Evolutionary conservation across 2,797 vertebrate genomes (phyloP).

Genomic region (Otus scops): DNA sequence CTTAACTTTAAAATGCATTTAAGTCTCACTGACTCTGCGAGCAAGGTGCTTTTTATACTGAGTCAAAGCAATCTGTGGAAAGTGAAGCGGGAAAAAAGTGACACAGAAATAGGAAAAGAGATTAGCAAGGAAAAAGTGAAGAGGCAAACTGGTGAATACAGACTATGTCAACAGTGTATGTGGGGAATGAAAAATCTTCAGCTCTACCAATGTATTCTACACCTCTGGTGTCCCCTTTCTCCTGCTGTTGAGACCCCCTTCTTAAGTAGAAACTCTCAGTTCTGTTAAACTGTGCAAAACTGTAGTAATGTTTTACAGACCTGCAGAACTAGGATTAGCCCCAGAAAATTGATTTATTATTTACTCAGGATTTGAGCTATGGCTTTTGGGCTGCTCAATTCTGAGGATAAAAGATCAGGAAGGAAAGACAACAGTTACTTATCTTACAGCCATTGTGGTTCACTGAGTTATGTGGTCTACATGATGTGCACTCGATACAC

Average conservation of each 20-base stretch:
- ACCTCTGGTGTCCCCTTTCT: not conserved
- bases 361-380: not conserved
- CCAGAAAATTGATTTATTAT: not conserved
- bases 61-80: not conserved
- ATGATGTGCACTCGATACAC: not conserved
- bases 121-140: not conserved
- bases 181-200: not conserved
- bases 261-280: not conserved
- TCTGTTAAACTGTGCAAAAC: not conserved
- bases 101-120: not conserved
- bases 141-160: not conserved
- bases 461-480: conserved; percentile 20
- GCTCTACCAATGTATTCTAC: not conserved
- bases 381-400: not conserved
- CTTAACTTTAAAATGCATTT: conserved; percentile 20
- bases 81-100: not conserved
- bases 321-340: not conserved
- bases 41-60: not conserved
- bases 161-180: not conserved
- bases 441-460: conserved; percentile 29
- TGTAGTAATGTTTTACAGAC: not conserved
- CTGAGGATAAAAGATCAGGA: conserved; percentile 39
- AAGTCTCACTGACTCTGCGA: not conserved
- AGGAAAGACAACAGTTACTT: conserved; percentile 44
- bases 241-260: not conserved